Base-by-base conservation (phyloP, 2,113 vertebrate genomes). In the Calidris pugnax region DNA sequence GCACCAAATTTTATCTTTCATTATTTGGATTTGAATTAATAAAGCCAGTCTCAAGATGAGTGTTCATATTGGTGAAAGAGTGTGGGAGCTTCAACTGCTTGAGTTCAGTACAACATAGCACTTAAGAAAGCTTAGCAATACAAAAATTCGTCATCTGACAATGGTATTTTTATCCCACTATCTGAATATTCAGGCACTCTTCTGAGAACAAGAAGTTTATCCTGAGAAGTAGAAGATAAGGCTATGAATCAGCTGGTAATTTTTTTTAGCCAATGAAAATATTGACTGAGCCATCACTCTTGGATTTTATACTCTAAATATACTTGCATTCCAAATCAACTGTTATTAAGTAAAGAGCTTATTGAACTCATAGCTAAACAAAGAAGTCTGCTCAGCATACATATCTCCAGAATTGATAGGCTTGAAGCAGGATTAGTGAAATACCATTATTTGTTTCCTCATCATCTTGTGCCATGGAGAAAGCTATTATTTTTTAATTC, bases 261-360 rank as follows among this genome's bases (percentile, higher is more conserved):
- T 45, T 66, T 93, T 95, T 90, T 89, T 41, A 90, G 24, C 83
- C 77, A 89, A 48, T 64, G 48, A 87, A 91, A 94, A 80, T 93
- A 90, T 55, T 93, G 91, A 87, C 89, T 86, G 18, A 95, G 33
- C 43, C 32, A 84, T 86, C 30, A 66, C 12, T 91, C 77, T 83
- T 81, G 67, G 41, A 86, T 85, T 94, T 96, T 91, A 80, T 63
- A 63, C 10, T 72, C n/a, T 43, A 87, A 73, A 89, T 62, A 64
- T 23, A 73, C 57, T 95, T 90, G 64, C 74, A 79, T 91, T 95
- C 63, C 60, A 85, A 93, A 85, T 89, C 69, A 87, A 72, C 81
- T 76, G 33, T 39, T 91, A 85, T 91, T 93, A 93, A 87, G 37
- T 76, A 90, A 95, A 95, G 64, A 95, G 83, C 66, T 90, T 91